Evolutionary conservation across 2,797 vertebrate genomes (phyloP).

Genomic region (Cynopterus sphinx): DNA sequence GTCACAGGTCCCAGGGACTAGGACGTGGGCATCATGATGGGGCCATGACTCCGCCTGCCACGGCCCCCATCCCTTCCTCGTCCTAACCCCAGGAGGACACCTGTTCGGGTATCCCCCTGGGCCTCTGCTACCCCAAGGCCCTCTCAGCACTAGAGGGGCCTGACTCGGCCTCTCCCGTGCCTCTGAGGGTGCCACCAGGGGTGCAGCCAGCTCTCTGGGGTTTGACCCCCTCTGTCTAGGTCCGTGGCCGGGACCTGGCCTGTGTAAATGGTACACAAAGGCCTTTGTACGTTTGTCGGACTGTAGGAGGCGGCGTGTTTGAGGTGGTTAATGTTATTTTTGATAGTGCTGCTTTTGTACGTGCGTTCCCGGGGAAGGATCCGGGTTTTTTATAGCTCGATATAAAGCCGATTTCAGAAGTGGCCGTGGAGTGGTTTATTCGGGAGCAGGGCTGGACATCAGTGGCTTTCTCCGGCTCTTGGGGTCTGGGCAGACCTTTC

Average conservation of each 20-base stretch:
- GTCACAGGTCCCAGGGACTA: neutral
- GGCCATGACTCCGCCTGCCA: rapidly evolving
- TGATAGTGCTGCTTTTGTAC: constrained; percentile 48
- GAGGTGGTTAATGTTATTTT: constrained; percentile 3
- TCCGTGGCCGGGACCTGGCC: neutral
- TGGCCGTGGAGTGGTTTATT: neutral
- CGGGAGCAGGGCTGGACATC: neutral
- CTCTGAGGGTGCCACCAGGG: rapidly evolving
- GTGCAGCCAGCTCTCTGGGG: rapidly evolving
- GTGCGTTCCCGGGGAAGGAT: neutral
- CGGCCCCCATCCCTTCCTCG: neutral
- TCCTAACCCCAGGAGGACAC: neutral
- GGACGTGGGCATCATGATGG: neutral
- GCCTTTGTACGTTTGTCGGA: neutral
- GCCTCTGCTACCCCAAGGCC: neutral
- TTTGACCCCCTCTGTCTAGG: neutral
- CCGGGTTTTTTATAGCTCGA: constrained; percentile 11
- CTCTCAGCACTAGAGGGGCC: rapidly evolving
- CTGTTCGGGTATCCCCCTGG: rapidly evolving
- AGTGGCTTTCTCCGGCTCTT: rapidly evolving
- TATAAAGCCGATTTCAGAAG: constrained; percentile 55
- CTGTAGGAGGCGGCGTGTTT: neutral
- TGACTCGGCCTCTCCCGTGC: neutral
- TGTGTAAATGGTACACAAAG: rapidly evolving
- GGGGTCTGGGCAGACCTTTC: neutral